Evolutionary conservation across 1,140 invertebrate species (phyloP), one percentile per base, ranked within the genome.

Genomic region (Brachionus angularis): DNA sequence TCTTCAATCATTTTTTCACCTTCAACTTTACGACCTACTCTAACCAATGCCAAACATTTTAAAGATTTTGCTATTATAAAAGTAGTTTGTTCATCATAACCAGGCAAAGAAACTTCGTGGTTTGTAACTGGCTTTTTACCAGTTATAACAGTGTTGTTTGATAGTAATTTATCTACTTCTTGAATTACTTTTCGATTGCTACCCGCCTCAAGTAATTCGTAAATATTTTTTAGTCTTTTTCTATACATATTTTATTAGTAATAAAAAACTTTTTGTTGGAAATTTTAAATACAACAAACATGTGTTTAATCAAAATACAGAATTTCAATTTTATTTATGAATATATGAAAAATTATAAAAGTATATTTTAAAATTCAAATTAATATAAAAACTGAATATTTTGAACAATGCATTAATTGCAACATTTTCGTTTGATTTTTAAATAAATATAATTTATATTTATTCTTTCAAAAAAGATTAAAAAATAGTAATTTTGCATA

Each of bases 101-200:
- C 47, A 1, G 62, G 27, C 10, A 47, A 1, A 12, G 39, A 39
- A 18, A 33, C 33, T 36, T 67, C 62, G 14, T 16, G 14, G 16
- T 21, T 0, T 1, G 42, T 0, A 14, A 50, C 7, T n/a, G 36
- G 36, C 25, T 58, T 58, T 39, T 58, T 58, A 18, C 33, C 18
- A 25, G n/a, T 39, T 23, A 58, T 12, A 27, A 39, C 39, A 18
- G 42, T 42, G 1, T 29, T 47, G 25, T 16, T 36, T 1, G 42
- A 8, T 1, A 67, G 31, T 12, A 67, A 42, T 34, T 67, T 67
- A n/a, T 67, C 62, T 5, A 50, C 62, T 50, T 67, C 62, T 67
- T 67, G 62, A 16, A 67, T 50, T 7, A 67, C 62, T 67, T 67
- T 67, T 29, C 36, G 46, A 33, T 67, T 67, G 21, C 47, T 67